Conservation (phyloP, 2,888 invertebrate species). For the Himalopsyche tibetana region DNA sequence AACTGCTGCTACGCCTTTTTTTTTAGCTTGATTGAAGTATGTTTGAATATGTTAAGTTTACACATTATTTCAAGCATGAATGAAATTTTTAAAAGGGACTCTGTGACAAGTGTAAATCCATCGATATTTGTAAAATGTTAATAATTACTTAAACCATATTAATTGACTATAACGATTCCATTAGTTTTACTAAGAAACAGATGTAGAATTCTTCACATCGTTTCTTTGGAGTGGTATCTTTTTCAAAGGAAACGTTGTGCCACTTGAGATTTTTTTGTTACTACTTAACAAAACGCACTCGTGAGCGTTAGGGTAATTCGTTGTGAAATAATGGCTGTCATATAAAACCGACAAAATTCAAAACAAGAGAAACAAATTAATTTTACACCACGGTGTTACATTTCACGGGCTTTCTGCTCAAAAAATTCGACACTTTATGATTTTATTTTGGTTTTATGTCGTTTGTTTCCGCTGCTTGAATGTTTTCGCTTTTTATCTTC, state of each 20-base stretch:
- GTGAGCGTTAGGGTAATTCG: slow-evolving; percentile 22
- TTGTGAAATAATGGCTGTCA: slow-evolving; percentile 50
- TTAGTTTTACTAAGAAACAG: slow-evolving; percentile 28
- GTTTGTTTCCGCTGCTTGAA: slow-evolving; percentile 60
- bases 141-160: not conserved
- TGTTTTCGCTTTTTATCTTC: slow-evolving; percentile 15
- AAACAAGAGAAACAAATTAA: slow-evolving; percentile 66
- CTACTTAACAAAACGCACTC: not conserved
- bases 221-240: not conserved
- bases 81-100: no score
- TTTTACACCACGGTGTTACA: slow-evolving; percentile 60
- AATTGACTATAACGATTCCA: not conserved
- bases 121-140: not conserved
- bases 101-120: no score
- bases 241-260: slow-evolving; percentile 20
- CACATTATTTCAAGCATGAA: no score
- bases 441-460: slow-evolving; percentile 57
- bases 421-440: slow-evolving; percentile 45
- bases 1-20: no score
- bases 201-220: slow-evolving; percentile 17
- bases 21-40: no score
- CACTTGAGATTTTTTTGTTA: slow-evolving; percentile 62
- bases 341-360: slow-evolving; percentile 58
- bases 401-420: slow-evolving; percentile 50
- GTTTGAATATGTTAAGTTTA: no score